Evolutionary conservation across 2,888 invertebrate species (phyloP), one percentile per base, ranked within the genome.

Genomic region (Graphium colonna): DNA sequence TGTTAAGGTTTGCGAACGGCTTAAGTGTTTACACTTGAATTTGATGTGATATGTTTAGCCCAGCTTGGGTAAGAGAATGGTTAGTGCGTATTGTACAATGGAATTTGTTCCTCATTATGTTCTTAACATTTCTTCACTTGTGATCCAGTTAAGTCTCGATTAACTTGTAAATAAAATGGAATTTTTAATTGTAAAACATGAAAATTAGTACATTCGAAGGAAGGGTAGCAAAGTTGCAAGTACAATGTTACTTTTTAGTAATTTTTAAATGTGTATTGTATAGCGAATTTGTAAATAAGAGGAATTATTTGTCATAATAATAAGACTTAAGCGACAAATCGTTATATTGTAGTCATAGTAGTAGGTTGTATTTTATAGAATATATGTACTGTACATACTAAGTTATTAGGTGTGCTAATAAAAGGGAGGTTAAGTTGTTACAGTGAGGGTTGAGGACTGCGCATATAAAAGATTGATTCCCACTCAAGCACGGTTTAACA

Each of bases 241-340:
- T 88, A 88, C 89, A 88, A 87, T 84, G 83, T 86, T 86, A 85
- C 84, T 83, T 86, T 84, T 78, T 82, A 77, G 71, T 80, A 78
- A 80, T 80, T 85, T 58, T 81, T 21, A 21, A 77, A 82, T 64
- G 66, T 75, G 75, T 84, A 82, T 80, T 87, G 86, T 88, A 88
- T 85, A 88, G 82, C 72, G 64, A 82, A 85, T 79, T 77, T 89
- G 89, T 89, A 89, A 80, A 89, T 89, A 89, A 89, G 89, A 89
- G 81, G 67, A 84, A 88, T 77, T 87, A 87, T 88, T 79, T 87
- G 86, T 84, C 89, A 88, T 88, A 87, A 87, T 89, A 88, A 84
- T 80, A 78, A 79, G 78, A 79, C 80, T 46, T 86, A 84, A 87
- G 82, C 79, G 82, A 83, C 78, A 86, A 87, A 85, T 84, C 82